These are phyloP conservation scores for Entomobrya multifasciata DNA, from an alignment of 2,888 invertebrate species.

Conservation along the genomic window DNA sequence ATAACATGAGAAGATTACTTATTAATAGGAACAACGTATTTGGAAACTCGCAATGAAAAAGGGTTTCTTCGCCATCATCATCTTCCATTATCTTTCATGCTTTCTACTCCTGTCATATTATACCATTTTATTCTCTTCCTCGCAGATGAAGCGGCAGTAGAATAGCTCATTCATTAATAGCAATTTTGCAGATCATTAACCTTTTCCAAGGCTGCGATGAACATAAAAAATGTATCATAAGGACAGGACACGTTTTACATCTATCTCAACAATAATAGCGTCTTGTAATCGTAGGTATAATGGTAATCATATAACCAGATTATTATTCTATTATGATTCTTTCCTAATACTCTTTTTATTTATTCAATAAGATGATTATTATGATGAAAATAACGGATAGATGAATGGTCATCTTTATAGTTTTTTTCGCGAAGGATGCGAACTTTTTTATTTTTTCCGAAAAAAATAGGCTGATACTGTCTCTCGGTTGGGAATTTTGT, in stretches of 20 bases:
- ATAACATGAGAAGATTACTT: no score
- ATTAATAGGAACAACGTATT: neutral
- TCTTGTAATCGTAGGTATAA: no score
- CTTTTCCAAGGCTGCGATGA: constrained; percentile 44
- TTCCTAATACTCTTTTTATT: neutral
- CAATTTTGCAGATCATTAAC: constrained; percentile 76
- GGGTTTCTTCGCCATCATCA: neutral
- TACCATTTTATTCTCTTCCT: neutral
- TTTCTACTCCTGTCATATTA: neutral
- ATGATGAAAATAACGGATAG: neutral
- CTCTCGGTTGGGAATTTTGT: neutral
- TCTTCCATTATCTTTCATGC: no score
- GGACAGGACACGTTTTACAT: neutral
- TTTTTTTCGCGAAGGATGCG: no score
- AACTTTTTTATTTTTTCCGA: constrained; percentile 19
- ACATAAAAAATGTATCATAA: neutral
- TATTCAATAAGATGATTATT: neutral
- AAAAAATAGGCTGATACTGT: constrained; percentile 7
- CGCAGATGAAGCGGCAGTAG: neutral
- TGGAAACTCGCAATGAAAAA: neutral
- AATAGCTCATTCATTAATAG: constrained; percentile 70
- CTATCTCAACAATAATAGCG: no score
- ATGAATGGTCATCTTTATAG: no score
- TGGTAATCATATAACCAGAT: neutral
- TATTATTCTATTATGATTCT: constrained; percentile 27